Evolutionary conservation across 2,888 invertebrate genomes (phyloP), one percentile per base, ranked within the genome.

Genomic region (Glaucopsyche alexis): DNA sequence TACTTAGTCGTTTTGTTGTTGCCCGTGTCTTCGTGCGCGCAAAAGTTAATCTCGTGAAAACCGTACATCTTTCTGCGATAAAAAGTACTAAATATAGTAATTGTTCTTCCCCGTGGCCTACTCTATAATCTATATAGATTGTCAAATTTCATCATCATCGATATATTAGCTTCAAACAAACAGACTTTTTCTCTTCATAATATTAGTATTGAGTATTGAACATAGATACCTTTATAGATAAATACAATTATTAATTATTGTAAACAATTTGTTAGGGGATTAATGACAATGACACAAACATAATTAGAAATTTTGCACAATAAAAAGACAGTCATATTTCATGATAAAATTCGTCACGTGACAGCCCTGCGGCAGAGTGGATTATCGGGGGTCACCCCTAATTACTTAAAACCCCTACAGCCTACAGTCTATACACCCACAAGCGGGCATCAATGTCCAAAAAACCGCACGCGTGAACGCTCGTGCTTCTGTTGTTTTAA

Each of bases 321-420:
- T 49, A 64, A 72, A 71, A 67, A 69, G 49, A 69, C 19, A 69
- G 47, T 29, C 69, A 49, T 49, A 19, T 47, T 49, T 69, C 49
- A 69, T 47, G 29, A 29, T 69, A 47, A 60, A 52, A 55, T 13
- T 11, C 42, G 42, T 42, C 72, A 16, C 29, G 38, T 50, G 77
- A 45, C 77, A 78, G 70, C 79, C 79, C 80, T 79, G 71, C 47
- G 65, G 67, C 65, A 69, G 78, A 79, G 79, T 76, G 79, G 79
- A 76, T 77, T 78, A 76, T 78, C 76, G 77, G 78, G 75, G 80
- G 77, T 77, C 80, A 78, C 76, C 79, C 76, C 82, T 83, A 83
- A 83, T 83, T 84, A 81, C 83, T 81, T 80, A 75, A 73, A 74
- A 75, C 76, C 73, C 75, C 77, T 77, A 77, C 76, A 77, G 75